Percentiles rank a stretch among this genome's conserved stretches.
Evolutionary conservation across 2,888 invertebrate genomes (phyloP).

Genomic region (Lasioglossum lativentre): DNA sequence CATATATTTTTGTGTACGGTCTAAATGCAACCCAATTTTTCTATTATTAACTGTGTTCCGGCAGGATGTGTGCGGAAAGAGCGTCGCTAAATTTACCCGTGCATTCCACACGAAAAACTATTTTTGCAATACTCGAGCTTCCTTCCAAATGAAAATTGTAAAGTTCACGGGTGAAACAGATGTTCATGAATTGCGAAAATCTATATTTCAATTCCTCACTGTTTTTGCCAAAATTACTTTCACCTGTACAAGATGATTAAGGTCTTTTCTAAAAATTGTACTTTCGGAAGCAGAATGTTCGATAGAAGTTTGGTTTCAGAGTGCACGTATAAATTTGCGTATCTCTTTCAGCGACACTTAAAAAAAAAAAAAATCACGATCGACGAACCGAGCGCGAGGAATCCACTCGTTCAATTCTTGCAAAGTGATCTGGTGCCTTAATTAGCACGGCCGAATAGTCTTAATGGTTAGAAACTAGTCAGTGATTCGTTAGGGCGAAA

Average conservation of each 20-base stretch:
- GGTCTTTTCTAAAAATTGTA: neutral
- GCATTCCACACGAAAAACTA: neutral
- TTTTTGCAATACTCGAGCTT: neutral
- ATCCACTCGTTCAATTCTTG: conserved; percentile 61
- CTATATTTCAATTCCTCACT: neutral
- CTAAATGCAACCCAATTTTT: conserved; percentile 32
- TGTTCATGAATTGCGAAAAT: neutral
- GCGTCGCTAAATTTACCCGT: neutral
- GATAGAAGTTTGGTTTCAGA: neutral
- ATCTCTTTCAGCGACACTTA: neutral
- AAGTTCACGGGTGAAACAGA: neutral
- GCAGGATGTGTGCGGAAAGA: neutral
- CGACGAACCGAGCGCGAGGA: conserved; percentile 10
- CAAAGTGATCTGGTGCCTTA: conserved; percentile 70
- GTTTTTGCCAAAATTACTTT: neutral
- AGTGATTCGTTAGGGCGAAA: conserved; percentile 74
- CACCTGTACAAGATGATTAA: neutral
- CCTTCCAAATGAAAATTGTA: neutral
- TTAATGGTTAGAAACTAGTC: conserved; percentile 83
- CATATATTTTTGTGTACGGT: conserved; percentile 16
- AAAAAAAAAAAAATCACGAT: neutral
- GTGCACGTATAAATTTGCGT: neutral
- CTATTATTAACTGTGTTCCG: conserved; percentile 1
- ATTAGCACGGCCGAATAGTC: conserved; percentile 69
- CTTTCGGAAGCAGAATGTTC: neutral